Conservation (phyloP, 2,797 vertebrate genomes). For the Notamacropus eugenii region DNA sequence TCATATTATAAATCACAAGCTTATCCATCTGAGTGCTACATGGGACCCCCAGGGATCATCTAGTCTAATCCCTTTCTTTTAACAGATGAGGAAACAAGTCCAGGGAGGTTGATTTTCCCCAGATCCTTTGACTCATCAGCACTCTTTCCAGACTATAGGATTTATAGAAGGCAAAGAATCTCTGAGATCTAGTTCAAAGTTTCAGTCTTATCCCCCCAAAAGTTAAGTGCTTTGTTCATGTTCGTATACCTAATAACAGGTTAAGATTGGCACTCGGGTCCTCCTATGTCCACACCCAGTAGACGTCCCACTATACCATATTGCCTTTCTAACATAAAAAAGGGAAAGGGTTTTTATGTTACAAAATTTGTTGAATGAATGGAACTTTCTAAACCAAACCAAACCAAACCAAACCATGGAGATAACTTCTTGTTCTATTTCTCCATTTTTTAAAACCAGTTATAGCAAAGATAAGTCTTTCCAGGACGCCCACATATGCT, state of each 20-base stretch:
- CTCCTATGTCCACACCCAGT: background rate
- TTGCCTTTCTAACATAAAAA: background rate
- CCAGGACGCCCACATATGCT: rapidly evolving
- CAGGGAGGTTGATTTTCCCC: background rate
- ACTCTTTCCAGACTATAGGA: background rate
- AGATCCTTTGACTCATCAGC: background rate
- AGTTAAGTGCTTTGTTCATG: background rate
- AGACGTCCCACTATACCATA: background rate
- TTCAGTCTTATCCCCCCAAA: background rate
- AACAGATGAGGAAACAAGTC: background rate
- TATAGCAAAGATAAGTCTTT: background rate
- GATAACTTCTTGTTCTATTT: background rate
- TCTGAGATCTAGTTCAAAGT: background rate
- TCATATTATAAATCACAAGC: background rate
- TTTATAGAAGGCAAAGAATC: background rate
- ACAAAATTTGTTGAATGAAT: background rate
- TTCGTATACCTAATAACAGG: background rate
- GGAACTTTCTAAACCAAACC: background rate
- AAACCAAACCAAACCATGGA: background rate
- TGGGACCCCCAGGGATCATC: background rate
- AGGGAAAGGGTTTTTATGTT: background rate
- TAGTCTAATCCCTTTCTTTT: background rate
- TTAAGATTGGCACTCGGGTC: background rate
- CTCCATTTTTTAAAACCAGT: background rate
- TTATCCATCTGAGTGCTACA: background rate